Base-by-base conservation (phyloP, 2,888 invertebrate genomes). In the Mongoloraphidia duomilia region DNA sequence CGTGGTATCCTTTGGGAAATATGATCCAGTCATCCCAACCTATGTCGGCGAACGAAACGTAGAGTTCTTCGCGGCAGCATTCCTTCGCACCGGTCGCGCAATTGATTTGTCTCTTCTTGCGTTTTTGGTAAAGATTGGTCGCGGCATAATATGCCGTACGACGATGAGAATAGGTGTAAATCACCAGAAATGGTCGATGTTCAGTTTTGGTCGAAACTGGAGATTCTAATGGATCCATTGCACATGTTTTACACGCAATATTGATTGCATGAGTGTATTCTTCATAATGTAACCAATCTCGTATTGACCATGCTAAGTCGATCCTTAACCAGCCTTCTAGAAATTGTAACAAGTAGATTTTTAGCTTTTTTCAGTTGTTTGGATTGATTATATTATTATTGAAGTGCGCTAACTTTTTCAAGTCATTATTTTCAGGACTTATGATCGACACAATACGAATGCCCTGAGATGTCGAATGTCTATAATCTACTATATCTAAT, bases 21-120 rank as follows among this genome's bases (percentile, higher is more conserved):
- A 91, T 76, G 51, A 91, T 88, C 90, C 90, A 91, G 64, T 88
- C 83, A 57, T 81, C 80, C 91, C 91, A 91, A 43, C 89, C 89
- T 48, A 91, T 80, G 40, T 88, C 86, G 52, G 79, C 79, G 62
- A 91, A 91, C 54, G 83, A 84, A 52, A 92, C 82, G 61, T 83
- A 85, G 1, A 91, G 72, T 38, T 82, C 81, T 62, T 90, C 89
- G 11, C 88, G 70, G 63, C 91, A 91, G 64, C 90, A 91, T 58
- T 86, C 87, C 36, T 78, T 82, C 53, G 80, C 69, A 3, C 77
- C 78, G 34, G 80, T 74, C 0, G 75, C 72, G 61, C 88, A 87
- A 63, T 84, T 84, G 9, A 83, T 66, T 33, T 80, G 77, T 2
- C 85, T 65, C 39, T 75, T 77, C 3, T 73, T 74, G 8, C 80